Conservation (phyloP, 2,888 invertebrate species). For the Callyntrura guangdongensis region DNA sequence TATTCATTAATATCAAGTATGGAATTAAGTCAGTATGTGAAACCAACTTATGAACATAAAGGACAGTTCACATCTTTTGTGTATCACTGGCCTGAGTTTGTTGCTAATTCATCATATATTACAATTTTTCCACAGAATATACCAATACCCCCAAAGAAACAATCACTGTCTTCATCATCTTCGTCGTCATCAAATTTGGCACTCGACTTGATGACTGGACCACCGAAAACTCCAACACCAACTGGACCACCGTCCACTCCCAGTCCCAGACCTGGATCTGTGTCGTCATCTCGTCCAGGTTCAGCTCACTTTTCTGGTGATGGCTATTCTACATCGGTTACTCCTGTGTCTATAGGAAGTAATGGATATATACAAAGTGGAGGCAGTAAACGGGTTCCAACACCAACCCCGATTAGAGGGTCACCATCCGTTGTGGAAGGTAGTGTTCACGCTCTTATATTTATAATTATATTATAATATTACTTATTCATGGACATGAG, state of each 20-base stretch:
- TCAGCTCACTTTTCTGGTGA: slow-evolving; percentile 79
- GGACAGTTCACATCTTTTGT: no score
- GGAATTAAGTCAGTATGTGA: no score
- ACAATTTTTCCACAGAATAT: slow-evolving; percentile 71
- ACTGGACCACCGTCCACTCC: slow-evolving; percentile 82
- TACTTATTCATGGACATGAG: no score
- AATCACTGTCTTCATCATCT: slow-evolving; percentile 71
- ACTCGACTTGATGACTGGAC: slow-evolving; percentile 77
- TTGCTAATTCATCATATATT: no score
- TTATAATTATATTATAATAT: no score
- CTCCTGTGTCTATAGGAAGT: slow-evolving; percentile 72
- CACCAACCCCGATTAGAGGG: slow-evolving; percentile 72
- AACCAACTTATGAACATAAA: no score
- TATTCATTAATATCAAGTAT: no score
- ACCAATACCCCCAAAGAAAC: slow-evolving; percentile 82
- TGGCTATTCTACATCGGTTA: slow-evolving; percentile 70
- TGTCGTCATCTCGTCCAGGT: slow-evolving; percentile 80
- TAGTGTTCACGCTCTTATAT: no score
- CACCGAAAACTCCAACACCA: slow-evolving; percentile 83
- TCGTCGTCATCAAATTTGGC: slow-evolving; percentile 62
- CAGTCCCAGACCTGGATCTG: slow-evolving; percentile 82
- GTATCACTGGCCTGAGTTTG: no score
- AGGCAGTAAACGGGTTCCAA: slow-evolving; percentile 70
- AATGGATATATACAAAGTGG: slow-evolving; percentile 68
- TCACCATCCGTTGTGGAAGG: slow-evolving; percentile 72